Percentiles rank a stretch among this genome's conserved stretches.
Evolutionary conservation across 2,888 invertebrate species (phyloP).

Genomic region (Cheilosia soror): DNA sequence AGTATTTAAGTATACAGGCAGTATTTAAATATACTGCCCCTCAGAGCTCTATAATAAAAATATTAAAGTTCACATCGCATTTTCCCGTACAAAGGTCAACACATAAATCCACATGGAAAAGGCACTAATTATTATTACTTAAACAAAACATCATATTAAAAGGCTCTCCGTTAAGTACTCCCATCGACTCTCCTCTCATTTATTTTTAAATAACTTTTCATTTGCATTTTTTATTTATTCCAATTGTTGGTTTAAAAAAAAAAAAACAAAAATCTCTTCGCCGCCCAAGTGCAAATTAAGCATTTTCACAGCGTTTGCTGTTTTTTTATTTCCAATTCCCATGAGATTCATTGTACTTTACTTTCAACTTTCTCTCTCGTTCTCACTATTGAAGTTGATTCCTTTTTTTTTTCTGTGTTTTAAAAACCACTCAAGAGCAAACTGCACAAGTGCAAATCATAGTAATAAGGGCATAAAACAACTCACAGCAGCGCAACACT

Average conservation of each 20-base stretch:
- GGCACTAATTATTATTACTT: too few species aligned
- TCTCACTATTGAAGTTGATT: slow-evolving; percentile 6
- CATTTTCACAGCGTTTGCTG: slow-evolving; percentile 40
- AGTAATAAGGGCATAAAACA: slow-evolving; percentile 67
- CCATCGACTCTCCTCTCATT: slow-evolving; percentile 8
- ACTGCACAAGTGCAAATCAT: slow-evolving; percentile 67
- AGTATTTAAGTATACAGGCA: too few species aligned
- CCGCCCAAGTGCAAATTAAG: slow-evolving; percentile 45
- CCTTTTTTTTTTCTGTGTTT: slow-evolving; percentile 6
- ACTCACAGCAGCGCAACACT: slow-evolving; percentile 30
- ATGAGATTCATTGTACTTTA: slow-evolving; percentile 52
- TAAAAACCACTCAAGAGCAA: slow-evolving; percentile 36
- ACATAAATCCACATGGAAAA: too few species aligned
- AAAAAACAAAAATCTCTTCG: slow-evolving; percentile 10
- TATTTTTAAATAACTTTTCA: slow-evolving; percentile 17
- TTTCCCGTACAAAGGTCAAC: too few species aligned
- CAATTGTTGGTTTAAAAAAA: slow-evolving; percentile 1
- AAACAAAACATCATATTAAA: not conserved
- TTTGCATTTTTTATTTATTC: slow-evolving; percentile 22
- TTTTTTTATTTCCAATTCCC: slow-evolving; percentile 43
- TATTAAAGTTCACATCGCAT: too few species aligned
- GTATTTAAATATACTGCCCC: too few species aligned
- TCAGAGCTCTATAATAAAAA: too few species aligned
- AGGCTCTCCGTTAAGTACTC: not conserved
- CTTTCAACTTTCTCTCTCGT: slow-evolving; percentile 62